A percentile compares a stretch with the other conserved stretches of the same genome.
phyloP scores from a whole-genome alignment of 1,140 invertebrate species.

The Dufourea novaeangliae region DNA sequence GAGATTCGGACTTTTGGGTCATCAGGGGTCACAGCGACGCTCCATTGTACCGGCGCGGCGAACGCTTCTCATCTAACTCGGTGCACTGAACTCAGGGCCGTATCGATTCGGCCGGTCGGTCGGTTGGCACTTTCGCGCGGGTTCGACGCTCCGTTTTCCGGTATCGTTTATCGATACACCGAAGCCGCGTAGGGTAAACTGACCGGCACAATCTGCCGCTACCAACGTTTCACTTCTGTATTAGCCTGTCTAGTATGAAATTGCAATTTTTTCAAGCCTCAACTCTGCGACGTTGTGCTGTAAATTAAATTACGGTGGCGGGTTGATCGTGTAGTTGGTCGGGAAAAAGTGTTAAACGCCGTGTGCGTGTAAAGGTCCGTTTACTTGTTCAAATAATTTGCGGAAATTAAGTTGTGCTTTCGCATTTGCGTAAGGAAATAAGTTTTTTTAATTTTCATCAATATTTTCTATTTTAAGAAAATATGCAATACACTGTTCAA shows the following conservation, averaged over 20 bases:
- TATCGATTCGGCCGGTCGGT: conserved; percentile 40
- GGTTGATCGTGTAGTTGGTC: too few relatives aligned
- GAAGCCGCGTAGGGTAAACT: neutral
- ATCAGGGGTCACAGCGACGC: conserved; percentile 49
- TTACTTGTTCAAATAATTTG: too few relatives aligned
- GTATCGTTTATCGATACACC: conserved; percentile 32
- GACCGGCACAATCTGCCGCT: neutral
- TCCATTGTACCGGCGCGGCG: conserved; percentile 56
- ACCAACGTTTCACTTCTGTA: neutral
- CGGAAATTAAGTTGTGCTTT: too few relatives aligned
- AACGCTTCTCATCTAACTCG: conserved; percentile 57
- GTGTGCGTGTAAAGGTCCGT: too few relatives aligned
- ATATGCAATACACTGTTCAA: too few relatives aligned
- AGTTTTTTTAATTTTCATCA: too few relatives aligned
- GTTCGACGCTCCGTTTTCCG: conserved; percentile 17
- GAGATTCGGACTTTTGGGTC: conserved; percentile 61
- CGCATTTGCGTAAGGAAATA: too few relatives aligned
- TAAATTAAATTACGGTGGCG: neutral
- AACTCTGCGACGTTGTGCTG: neutral
- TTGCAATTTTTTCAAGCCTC: neutral
- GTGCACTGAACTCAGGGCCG: conserved; percentile 61
- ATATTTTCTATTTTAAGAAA: too few relatives aligned
- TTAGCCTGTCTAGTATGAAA: neutral
- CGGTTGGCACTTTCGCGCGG: conserved; percentile 21
- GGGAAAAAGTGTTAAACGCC: too few relatives aligned